Evolutionary conservation across 2,888 invertebrate genomes (phyloP).

Genomic region (Latheticus oryzae): DNA sequence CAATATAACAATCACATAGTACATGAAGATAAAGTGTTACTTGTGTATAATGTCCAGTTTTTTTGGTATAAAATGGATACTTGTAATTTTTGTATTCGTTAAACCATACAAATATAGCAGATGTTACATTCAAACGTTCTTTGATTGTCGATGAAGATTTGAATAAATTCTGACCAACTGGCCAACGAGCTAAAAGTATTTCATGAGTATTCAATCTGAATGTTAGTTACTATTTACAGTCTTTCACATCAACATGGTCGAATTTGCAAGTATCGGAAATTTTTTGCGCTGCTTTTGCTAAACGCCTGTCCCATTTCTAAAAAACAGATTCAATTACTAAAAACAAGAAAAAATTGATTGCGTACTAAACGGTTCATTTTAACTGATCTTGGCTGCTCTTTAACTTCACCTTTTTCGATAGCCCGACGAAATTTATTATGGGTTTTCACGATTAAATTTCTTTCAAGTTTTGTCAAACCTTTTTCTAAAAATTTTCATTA

Average conservation of each 20-base stretch:
- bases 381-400: constrained; percentile 8
- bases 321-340: constrained; percentile 5
- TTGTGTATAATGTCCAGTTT: constrained; percentile 85
- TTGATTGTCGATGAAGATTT: constrained; percentile 8
- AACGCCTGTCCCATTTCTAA: constrained; percentile 48
- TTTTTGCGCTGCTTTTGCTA: constrained; percentile 51
- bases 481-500: too few relatives aligned
- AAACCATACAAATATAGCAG: constrained; percentile 80
- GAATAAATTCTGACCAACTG: constrained; percentile 52
- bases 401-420: constrained; percentile 14
- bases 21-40: constrained; percentile 62
- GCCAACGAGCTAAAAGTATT: constrained; percentile 46
- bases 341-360: neutral
- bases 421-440: constrained; percentile 16
- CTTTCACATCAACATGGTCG: constrained; percentile 35
- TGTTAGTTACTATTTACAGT: constrained; percentile 35
- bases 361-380: constrained; percentile 10
- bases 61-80: constrained; percentile 74
- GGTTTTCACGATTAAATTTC: constrained; percentile 13
- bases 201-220: too few relatives aligned
- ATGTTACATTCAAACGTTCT: constrained; percentile 9
- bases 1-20: constrained; percentile 2
- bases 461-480: too few relatives aligned
- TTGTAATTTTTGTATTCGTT: constrained; percentile 77
- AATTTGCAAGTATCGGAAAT: constrained; percentile 45